These are phyloP conservation scores for Bruchidius siliquastri DNA, from an alignment of 2,888 invertebrate species.

Conservation along the genomic window DNA sequence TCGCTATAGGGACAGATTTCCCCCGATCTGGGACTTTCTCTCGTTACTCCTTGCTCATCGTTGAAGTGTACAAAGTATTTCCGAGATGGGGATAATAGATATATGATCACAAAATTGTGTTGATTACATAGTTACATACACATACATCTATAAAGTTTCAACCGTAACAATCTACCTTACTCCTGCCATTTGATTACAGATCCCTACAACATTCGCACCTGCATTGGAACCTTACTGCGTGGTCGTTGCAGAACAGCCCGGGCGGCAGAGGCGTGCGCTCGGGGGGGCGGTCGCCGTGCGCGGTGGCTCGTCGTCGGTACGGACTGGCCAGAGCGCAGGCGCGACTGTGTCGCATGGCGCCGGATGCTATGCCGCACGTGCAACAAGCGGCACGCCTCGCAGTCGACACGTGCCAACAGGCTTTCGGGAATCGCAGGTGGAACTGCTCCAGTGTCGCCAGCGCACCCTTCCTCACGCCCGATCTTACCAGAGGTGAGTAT, in stretches of 20 bases:
- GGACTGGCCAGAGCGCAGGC: conserved; percentile 60
- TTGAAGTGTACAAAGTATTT: too few relatives aligned
- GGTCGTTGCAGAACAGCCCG: conserved; percentile 32
- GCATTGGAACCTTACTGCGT: conserved; percentile 39
- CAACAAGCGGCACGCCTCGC: conserved; percentile 68
- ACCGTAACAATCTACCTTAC: too few relatives aligned
- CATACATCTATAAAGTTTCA: too few relatives aligned
- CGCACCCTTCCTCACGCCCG: conserved; percentile 70
- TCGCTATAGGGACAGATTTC: too few relatives aligned
- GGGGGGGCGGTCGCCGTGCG: conserved; percentile 40
- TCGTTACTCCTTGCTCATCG: too few relatives aligned
- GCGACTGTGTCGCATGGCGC: conserved; percentile 61
- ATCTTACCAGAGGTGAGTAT: conserved; percentile 67
- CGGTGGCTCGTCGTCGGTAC: conserved; percentile 39
- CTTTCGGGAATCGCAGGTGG: conserved; percentile 73
- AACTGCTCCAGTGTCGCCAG: conserved; percentile 73
- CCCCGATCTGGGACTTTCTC: too few relatives aligned
- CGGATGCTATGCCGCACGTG: conserved; percentile 69
- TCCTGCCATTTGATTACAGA: conserved; percentile 24
- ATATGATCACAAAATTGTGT: too few relatives aligned
- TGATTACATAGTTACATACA: too few relatives aligned
- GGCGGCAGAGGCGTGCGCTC: conserved; percentile 39
- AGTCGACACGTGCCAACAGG: conserved; percentile 63
- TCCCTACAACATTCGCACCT: conserved; percentile 44
- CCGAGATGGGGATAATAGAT: too few relatives aligned